phyloP scores from a whole-genome alignment of 1,140 invertebrate genomes.

The Heliconius eleuchia region DNA sequence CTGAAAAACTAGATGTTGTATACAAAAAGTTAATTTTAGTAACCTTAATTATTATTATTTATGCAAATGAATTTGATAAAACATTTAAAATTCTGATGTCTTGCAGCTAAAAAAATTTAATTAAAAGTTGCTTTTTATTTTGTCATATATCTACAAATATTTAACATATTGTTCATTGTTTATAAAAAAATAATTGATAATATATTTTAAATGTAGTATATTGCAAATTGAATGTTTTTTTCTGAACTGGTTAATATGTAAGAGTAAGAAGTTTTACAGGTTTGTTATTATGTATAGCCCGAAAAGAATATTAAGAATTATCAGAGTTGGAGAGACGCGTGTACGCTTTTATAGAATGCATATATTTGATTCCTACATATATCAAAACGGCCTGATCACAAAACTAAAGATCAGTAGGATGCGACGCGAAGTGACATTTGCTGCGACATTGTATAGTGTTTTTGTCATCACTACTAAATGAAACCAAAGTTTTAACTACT shows the following conservation, averaged over 20 bases:
- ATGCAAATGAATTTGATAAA: neutral
- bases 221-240: neutral
- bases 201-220: neutral
- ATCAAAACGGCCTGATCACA: too few relatives aligned
- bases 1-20: constrained; percentile 41
- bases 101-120: neutral
- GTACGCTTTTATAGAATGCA: too few relatives aligned
- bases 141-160: constrained; percentile 1
- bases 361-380: too few relatives aligned
- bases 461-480: too few relatives aligned
- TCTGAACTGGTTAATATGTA: neutral
- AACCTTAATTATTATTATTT: neutral
- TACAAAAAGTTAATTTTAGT: neutral
- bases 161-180: neutral
- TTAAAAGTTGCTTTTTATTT: neutral
- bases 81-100: neutral
- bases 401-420: too few relatives aligned
- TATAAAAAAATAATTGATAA: neutral
- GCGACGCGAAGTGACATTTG: too few relatives aligned
- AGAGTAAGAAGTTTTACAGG: neutral
- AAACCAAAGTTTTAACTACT: too few relatives aligned
- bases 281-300: neutral
- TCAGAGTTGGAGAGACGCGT: too few relatives aligned
- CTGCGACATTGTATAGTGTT: too few relatives aligned
- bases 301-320: too few relatives aligned